Conservation (phyloP, 2,113 vertebrate genomes). For the Cygnus atratus region DNA sequence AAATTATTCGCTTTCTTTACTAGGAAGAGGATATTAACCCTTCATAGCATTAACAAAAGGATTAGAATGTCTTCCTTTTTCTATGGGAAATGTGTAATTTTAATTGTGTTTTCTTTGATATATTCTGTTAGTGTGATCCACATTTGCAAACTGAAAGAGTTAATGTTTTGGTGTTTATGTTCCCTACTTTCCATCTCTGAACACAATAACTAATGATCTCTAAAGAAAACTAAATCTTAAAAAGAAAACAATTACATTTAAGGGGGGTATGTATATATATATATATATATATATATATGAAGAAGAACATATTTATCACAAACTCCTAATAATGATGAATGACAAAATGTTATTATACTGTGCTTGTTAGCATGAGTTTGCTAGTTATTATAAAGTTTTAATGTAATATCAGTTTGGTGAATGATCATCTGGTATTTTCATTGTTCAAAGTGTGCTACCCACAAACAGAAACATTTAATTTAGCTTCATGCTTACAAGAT, state of each 20-base stretch:
- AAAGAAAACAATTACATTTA: not conserved
- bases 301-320: not conserved
- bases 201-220: not conserved
- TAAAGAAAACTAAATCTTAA: not conserved
- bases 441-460: not conserved
- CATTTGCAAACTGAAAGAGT: not conserved
- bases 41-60: not conserved
- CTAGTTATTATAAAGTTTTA: slow-evolving; percentile 1
- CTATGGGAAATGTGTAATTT: not conserved
- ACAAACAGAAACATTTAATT: not conserved
- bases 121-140: not conserved
- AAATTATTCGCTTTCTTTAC: not conserved
- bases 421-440: not conserved
- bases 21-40: not conserved
- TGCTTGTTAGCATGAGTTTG: not conserved
- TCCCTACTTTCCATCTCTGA: not conserved
- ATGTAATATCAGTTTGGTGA: not conserved
- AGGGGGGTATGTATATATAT: not conserved
- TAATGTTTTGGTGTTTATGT: not conserved
- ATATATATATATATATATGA: not conserved
- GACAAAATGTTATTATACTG: not conserved
- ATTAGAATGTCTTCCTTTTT: not conserved
- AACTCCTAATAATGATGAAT: slow-evolving; percentile 15
- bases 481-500: not conserved
- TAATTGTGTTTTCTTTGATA: not conserved